Conservation (phyloP, 2,888 invertebrate species). For the Buathra laborator region DNA sequence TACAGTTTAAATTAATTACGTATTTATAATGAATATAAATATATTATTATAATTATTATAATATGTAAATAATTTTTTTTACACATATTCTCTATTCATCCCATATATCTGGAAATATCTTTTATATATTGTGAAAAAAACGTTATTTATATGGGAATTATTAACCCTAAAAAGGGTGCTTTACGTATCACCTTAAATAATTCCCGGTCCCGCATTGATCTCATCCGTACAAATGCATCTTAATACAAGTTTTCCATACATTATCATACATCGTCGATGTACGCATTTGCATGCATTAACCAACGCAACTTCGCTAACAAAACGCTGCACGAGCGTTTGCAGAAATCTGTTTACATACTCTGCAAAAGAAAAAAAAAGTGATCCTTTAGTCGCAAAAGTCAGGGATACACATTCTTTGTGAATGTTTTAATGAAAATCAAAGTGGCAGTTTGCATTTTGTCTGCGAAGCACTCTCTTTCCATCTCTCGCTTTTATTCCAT, state of each 20-base stretch:
- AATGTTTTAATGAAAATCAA: slow-evolving; percentile 34
- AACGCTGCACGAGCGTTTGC: background rate
- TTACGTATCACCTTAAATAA: background rate
- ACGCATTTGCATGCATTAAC: background rate
- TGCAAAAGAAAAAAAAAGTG: background rate
- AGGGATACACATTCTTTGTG: slow-evolving; percentile 22
- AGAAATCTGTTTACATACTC: background rate
- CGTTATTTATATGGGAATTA: too few relatives aligned
- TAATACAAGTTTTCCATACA: too few relatives aligned
- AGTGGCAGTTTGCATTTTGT: slow-evolving; percentile 20
- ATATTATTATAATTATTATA: too few relatives aligned
- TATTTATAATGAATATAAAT: too few relatives aligned
- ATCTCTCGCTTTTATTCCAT: slow-evolving; percentile 38
- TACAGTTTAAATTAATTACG: too few relatives aligned
- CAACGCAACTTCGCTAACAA: background rate
- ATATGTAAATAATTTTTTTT: too few relatives aligned
- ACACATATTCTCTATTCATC: too few relatives aligned
- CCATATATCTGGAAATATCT: too few relatives aligned
- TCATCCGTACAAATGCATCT: too few relatives aligned
- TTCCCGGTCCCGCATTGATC: background rate
- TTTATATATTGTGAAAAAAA: too few relatives aligned
- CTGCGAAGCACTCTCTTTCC: slow-evolving; percentile 35
- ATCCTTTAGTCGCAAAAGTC: background rate
- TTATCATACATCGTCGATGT: too few relatives aligned
- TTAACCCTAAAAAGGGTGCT: too few relatives aligned